Base-by-base conservation (phyloP, 2,113 vertebrate genomes). In the Rhipidura dahli region DNA sequence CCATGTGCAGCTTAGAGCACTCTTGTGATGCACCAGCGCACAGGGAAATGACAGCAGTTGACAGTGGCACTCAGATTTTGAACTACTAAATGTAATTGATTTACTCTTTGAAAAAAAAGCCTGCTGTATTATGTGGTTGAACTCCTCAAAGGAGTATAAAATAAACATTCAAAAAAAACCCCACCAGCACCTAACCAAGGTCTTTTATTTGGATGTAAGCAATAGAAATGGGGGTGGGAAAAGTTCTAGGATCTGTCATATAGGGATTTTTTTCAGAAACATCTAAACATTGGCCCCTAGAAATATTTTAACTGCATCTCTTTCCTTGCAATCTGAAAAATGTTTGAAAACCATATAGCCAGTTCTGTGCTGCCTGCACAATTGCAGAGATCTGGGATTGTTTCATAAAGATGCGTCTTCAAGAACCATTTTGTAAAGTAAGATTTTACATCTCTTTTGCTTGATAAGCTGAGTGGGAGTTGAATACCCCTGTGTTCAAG, bases 201-300 rank as follows among this genome's bases (percentile, higher is more conserved):
- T 9, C 9, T 19, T 81, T 89, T 91, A 50, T 50, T 81, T 53
- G 57, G 37, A 60, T 21, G 27, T 69, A 53, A 88, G 83, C 5
- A 33, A 30, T 16, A 84, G 60, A n/a, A 33, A 14, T 6, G 6
- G 2, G 6, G 10, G 4, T 10, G 2, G 11, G 9, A 37, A 60
- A 44, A 69, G 13, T 80, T 49, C 53, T 54, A 80, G 56, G 63
- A 59, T 4, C 21, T 78, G 24, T n/a, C 3, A 0, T 31, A 22
- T 6, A 31, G 2, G 2, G 3, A 15, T 56, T 54, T 14, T 27
- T 79, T 39, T n/a, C 11, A 56, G 4, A 19, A 64, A 33, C 87
- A 79, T 64, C 15, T 49, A 53, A 77, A 26, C 1, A 11, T 10
- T 72, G 2, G 1, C 4, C 4, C 13, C 11, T 3, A 1, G 3